Conservation (phyloP, 2,797 vertebrate species). For the Buphagus erythrorhynchus region DNA sequence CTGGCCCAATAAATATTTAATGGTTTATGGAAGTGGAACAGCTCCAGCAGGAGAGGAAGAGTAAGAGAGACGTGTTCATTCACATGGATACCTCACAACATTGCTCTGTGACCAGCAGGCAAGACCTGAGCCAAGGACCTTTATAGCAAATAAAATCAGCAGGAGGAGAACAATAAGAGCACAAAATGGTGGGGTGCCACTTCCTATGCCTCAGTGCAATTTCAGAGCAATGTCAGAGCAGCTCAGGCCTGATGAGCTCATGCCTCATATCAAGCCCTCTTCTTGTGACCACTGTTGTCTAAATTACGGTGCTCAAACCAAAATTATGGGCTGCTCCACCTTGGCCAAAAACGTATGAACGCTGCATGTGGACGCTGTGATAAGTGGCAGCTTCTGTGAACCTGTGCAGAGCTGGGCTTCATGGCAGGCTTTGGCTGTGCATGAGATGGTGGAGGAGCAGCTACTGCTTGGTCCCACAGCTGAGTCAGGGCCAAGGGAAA, state of each 20-base stretch:
- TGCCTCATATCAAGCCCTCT: neutral
- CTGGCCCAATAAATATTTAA: conserved; percentile 50
- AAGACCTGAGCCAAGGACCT: neutral
- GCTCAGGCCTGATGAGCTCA: neutral
- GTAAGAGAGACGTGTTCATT: conserved; percentile 1
- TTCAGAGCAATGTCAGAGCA: neutral
- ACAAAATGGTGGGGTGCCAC: neutral
- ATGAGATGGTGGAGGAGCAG: fast-evolving
- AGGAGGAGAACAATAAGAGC: neutral
- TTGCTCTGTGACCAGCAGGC: neutral
- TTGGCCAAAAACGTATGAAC: neutral
- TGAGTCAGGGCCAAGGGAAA: neutral
- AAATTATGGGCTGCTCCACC: neutral
- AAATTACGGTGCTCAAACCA: neutral
- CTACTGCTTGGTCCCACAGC: neutral
- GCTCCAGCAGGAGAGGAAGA: conserved; percentile 37
- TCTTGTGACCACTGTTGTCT: neutral
- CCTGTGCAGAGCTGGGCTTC: neutral
- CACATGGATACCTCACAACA: neutral
- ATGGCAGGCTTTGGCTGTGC: neutral
- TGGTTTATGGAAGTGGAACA: conserved; percentile 52
- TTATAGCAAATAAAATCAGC: neutral
- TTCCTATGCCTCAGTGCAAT: neutral
- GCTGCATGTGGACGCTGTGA: neutral
- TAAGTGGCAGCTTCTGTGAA: neutral